A percentile compares a stretch with the other conserved stretches of the same genome.
Conservation (phyloP, 2,888 invertebrate genomes). For the Patella depressa region DNA sequence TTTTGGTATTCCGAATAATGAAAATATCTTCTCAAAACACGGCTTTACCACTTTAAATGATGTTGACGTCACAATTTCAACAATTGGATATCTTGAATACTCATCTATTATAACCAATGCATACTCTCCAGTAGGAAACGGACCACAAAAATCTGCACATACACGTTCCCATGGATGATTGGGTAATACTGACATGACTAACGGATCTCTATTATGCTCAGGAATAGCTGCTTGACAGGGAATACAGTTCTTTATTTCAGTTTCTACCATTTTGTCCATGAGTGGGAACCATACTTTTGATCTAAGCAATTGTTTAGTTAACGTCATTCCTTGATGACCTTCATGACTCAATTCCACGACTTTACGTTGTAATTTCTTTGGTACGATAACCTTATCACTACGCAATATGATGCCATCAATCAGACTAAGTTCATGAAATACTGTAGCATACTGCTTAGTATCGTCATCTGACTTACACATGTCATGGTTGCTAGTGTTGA, state of each 20-base stretch:
- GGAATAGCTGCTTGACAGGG: constrained; percentile 36
- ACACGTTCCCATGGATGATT: constrained; percentile 20
- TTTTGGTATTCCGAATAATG: constrained; percentile 30
- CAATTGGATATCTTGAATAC: constrained; percentile 29
- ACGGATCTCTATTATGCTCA: constrained; percentile 18
- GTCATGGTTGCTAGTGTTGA: background rate
- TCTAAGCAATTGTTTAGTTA: constrained; percentile 42
- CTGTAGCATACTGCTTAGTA: constrained; percentile 14
- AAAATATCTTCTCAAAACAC: constrained; percentile 20
- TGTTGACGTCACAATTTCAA: constrained; percentile 30
- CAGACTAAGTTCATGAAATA: constrained; percentile 29
- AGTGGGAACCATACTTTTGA: constrained; percentile 50
- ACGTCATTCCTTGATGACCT: constrained; percentile 45
- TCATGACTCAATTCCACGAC: constrained; percentile 42
- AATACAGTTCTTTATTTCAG: constrained; percentile 28
- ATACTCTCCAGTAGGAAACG: constrained; percentile 26
- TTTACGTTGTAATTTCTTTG: constrained; percentile 32
- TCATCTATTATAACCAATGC: constrained; percentile 25
- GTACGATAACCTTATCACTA: constrained; percentile 35
- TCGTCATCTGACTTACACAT: background rate
- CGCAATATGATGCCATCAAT: constrained; percentile 30
- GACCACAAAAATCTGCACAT: constrained; percentile 38
- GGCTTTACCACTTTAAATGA: constrained; percentile 33
- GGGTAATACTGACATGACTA: constrained; percentile 17
- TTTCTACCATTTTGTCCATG: constrained; percentile 38